Base-by-base conservation (phyloP, 2,888 invertebrate genomes). In the Drosophila demipolita region DNA sequence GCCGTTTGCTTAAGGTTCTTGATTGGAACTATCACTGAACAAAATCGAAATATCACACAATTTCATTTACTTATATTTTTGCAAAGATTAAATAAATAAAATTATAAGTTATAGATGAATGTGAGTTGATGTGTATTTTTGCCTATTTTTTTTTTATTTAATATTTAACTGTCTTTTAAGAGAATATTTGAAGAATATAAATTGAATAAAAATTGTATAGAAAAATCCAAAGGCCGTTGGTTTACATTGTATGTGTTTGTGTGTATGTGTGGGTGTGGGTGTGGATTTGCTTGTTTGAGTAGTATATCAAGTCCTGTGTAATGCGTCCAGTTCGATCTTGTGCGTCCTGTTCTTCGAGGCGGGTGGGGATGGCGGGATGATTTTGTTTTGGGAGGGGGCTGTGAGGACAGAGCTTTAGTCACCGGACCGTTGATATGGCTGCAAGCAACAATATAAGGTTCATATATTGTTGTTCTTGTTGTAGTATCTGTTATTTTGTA, bases 381-480 rank as follows among this genome's bases (percentile, higher is more conserved):
- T 70, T 67, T 62, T 48, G 29, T 29, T 75, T 74, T 75, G 59
- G 72, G 71, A 26, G 66, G 62, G 71, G 70, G 73, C 64, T 66
- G 71, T 74, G 74, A 69, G 83, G 80, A 71, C 69, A 82, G 87
- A 89, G 89, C 91, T 91, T 78, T 92, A 93, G 93, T 93, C 93
- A 93, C 93, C 93, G 92, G 93, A 93, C 93, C 92, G 93, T 92
- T 93, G 93, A 93, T 90, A 93, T 93, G 93, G 93, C 93, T 93
- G 92, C 66, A 79, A 78, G 57, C 82, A 82, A 80, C 81, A 87
- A 75, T 80, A 77, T 78, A 70, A 66, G 55, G 54, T 78, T 68
- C 67, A 73, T 66, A 71, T 62, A 66, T 65, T 76, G 64, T 62
- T 64, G 57, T 66, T 75, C 53, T 65, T 29, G 12, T 45, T 62